Conservation (phyloP, 2,888 invertebrate genomes). For the Phaedon cochleariae region DNA sequence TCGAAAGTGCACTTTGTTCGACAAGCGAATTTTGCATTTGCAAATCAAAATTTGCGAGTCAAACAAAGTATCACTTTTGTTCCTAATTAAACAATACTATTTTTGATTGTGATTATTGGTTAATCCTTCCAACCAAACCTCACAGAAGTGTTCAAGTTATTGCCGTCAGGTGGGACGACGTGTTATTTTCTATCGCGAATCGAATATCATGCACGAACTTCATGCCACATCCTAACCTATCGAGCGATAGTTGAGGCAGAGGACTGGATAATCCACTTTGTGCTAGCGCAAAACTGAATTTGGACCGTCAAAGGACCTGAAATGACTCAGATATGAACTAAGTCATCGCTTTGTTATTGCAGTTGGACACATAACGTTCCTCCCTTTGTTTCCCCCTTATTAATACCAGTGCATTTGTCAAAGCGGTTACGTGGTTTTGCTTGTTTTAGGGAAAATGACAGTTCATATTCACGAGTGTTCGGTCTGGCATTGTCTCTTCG, state of each 20-base stretch:
- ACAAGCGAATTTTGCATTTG: too few species aligned
- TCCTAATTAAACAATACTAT: too few species aligned
- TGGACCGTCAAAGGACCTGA: conserved; percentile 23
- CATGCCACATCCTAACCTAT: not conserved
- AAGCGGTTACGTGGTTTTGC: conserved; percentile 26
- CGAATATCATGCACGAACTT: not conserved
- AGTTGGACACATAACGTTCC: conserved; percentile 28
- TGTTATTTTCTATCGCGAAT: not conserved
- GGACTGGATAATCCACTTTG: not conserved
- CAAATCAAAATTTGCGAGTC: too few species aligned
- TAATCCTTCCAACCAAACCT: too few species aligned
- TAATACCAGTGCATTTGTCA: conserved; percentile 36
- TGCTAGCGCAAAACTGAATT: conserved; percentile 4
- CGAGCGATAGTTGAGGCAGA: not conserved
- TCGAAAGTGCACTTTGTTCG: too few species aligned
- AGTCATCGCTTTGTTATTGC: conserved; percentile 30
- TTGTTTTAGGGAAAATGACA: conserved; percentile 17
- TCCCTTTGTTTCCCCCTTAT: conserved; percentile 32
- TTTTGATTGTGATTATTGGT: too few species aligned
- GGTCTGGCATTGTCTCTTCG: not conserved
- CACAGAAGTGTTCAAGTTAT: too few species aligned
- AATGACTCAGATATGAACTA: conserved; percentile 32
- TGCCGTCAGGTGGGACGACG: not conserved
- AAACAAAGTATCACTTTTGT: too few species aligned
- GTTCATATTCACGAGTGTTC: conserved; percentile 2